Conservation (phyloP, 2,888 invertebrate genomes). For the Isoperla grammatica region DNA sequence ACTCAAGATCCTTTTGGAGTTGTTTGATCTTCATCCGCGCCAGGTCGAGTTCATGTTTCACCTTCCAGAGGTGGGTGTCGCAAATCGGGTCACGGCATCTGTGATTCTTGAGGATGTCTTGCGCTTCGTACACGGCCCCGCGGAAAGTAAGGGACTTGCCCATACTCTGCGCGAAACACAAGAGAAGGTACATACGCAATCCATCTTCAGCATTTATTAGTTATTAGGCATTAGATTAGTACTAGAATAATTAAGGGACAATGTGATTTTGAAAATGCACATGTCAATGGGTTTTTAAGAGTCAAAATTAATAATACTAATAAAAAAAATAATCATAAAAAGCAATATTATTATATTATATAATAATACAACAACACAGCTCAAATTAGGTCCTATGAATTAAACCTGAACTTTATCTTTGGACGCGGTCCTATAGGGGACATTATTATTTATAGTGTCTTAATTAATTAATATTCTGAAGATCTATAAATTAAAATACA, state of each 20-base stretch:
- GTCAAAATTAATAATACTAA: too few relatives aligned
- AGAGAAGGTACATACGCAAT: conserved; percentile 6
- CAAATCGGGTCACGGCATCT: conserved; percentile 72
- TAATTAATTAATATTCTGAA: too few relatives aligned
- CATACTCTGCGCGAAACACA: conserved; percentile 48
- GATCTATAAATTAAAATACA: too few relatives aligned
- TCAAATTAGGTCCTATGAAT: too few relatives aligned
- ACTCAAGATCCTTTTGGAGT: conserved; percentile 78
- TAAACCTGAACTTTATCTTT: too few relatives aligned
- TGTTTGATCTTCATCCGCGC: conserved; percentile 78
- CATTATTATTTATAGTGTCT: too few relatives aligned
- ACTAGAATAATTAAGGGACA: neutral
- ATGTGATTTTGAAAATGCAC: too few relatives aligned
- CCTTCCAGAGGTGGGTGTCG: conserved; percentile 83
- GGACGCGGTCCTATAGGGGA: too few relatives aligned
- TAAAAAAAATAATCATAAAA: too few relatives aligned
- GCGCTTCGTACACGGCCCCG: conserved; percentile 72
- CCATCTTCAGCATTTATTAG: neutral
- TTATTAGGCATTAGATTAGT: neutral
- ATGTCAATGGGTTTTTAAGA: too few relatives aligned
- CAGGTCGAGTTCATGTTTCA: conserved; percentile 84
- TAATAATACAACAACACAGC: too few relatives aligned
- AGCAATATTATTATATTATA: too few relatives aligned
- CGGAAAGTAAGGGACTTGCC: conserved; percentile 76
- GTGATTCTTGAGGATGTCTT: conserved; percentile 67